Percentiles rank a stretch among this genome's conserved stretches.
phyloP scores from a whole-genome alignment of 2,797 vertebrate species.

The Parotocinclus haroldoi region DNA sequence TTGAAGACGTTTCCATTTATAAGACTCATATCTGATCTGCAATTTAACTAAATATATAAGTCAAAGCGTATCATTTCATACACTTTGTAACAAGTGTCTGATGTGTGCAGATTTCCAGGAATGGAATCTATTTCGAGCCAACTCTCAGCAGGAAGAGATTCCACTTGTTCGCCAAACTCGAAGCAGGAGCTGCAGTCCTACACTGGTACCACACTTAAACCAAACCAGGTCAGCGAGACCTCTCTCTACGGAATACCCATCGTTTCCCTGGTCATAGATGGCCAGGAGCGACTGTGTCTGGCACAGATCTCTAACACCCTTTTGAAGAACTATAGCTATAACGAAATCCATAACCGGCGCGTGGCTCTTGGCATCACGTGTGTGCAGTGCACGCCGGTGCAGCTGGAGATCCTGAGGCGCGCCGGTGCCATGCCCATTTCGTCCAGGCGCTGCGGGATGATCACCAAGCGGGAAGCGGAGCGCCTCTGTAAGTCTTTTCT shows the following conservation, averaged over 20 bases:
- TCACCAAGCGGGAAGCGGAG: constrained; percentile 89
- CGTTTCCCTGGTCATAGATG: constrained; percentile 95
- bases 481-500: constrained; percentile 89
- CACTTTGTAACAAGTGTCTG: constrained; percentile 21
- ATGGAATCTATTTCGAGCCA: constrained; percentile 88
- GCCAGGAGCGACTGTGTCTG: constrained; percentile 89
- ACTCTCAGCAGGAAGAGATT: constrained; percentile 85
- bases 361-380: constrained; percentile 91
- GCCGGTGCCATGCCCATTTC: constrained; percentile 92
- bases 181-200: constrained; percentile 89
- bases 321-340: constrained; percentile 89
- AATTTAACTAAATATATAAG: too few species aligned
- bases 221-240: constrained; percentile 94
- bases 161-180: constrained; percentile 84
- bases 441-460: constrained; percentile 89
- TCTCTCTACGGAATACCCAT: constrained; percentile 94
- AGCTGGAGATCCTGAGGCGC: constrained; percentile 87
- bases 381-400: constrained; percentile 90
- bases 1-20: too few species aligned
- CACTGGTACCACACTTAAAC: constrained; percentile 81
- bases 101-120: constrained; percentile 68
- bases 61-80: too few species aligned
- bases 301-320: constrained; percentile 91
- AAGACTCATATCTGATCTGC: too few species aligned
- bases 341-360: constrained; percentile 90